These are phyloP conservation scores for Lipotes vexillifer DNA, from an alignment of 2,113 vertebrate genomes.

Conservation along the genomic window DNA sequence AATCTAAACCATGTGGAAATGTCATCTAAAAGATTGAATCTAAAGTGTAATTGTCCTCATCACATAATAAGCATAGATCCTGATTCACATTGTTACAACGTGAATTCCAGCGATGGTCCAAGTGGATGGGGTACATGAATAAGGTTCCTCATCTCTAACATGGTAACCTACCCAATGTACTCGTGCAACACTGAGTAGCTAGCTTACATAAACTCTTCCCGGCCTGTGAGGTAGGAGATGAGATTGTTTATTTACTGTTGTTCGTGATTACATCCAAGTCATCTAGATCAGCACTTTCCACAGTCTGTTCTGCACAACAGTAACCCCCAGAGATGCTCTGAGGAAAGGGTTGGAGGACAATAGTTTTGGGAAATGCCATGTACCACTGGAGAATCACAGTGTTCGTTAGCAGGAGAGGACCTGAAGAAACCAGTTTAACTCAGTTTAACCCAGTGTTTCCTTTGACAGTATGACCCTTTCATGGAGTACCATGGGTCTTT, in stretches of 20 bases:
- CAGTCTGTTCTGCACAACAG: not conserved
- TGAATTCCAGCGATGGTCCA: fast-evolving
- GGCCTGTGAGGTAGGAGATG: not conserved
- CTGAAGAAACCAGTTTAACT: not conserved
- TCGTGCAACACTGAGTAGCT: not conserved
- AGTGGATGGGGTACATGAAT: not conserved
- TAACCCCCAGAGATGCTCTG: not conserved
- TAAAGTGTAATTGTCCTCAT: not conserved
- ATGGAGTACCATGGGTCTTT: not conserved
- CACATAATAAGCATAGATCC: not conserved
- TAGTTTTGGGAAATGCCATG: not conserved
- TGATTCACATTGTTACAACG: not conserved
- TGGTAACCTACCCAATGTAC: too few species aligned
- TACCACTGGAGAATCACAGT: not conserved
- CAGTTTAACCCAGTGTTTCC: not conserved
- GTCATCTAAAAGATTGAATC: not conserved
- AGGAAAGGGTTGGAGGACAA: not conserved
- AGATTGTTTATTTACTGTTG: not conserved
- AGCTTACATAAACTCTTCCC: not conserved
- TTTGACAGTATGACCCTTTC: not conserved
- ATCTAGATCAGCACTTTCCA: not conserved
- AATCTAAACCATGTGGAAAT: not conserved
- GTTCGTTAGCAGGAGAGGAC: not conserved
- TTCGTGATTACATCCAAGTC: not conserved
- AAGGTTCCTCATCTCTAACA: not conserved